A percentile compares a stretch with the other conserved stretches of the same genome.
phyloP scores from a whole-genome alignment of 2,888 invertebrate species.

The Drosophila monieri region DNA sequence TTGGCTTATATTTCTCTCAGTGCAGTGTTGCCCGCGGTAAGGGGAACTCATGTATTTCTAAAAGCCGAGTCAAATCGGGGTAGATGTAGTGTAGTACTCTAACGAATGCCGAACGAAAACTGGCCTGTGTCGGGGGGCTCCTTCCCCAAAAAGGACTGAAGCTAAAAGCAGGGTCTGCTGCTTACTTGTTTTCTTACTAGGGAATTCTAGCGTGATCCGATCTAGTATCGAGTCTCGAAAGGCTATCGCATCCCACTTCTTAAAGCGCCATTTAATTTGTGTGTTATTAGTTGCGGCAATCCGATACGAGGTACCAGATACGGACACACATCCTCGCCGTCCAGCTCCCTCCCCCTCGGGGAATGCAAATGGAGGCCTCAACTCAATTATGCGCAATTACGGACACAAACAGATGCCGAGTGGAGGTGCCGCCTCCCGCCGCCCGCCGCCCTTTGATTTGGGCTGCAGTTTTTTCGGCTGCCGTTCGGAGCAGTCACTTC shows the following conservation, averaged over 20 bases:
- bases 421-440: conserved; percentile 28
- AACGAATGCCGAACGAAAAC: conserved; percentile 19
- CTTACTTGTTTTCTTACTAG: no score
- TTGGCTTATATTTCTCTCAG: not conserved
- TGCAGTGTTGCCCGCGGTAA: not conserved
- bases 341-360: not conserved
- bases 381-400: conserved; percentile 77
- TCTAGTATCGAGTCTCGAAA: no score
- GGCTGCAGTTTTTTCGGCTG: conserved; percentile 57
- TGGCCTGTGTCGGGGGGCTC: not conserved
- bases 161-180: not conserved
- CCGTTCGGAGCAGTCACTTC: conserved; percentile 57
- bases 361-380: conserved; percentile 42
- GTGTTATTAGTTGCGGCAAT: no score
- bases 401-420: conserved; percentile 66
- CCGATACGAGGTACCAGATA: no score
- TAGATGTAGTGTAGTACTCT: conserved; percentile 7
- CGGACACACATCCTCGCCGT: not conserved
- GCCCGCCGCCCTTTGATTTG: not conserved
- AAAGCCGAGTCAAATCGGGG: not conserved
- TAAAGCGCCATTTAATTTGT: no score
- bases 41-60: not conserved
- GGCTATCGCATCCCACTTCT: no score
- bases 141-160: not conserved
- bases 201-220: no score